Evolutionary conservation across 2,888 invertebrate species (phyloP), one percentile per base, ranked within the genome.

Genomic region (Arctia plantaginis): DNA sequence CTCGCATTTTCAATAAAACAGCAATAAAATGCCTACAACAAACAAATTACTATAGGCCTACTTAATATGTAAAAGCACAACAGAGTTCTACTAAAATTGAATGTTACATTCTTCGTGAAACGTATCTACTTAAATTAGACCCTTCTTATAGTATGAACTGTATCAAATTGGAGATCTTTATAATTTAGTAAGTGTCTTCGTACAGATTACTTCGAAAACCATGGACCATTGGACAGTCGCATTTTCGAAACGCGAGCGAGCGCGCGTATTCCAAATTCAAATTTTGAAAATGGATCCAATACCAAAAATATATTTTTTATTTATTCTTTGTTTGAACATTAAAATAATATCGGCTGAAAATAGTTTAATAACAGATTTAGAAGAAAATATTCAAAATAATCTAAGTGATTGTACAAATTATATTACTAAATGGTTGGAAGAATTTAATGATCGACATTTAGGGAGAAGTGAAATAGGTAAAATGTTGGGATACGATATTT

Each of bases 381-480:
- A 91, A 76, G 81, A 86, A 39, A 90, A 84, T 23, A 80, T 93
- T 39, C 88, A 90, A 73, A 76, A 80, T 51, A 91, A 87, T 80
- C 79, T 93, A 0, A 81, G 85, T 64, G 90, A 91, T 71, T 89
- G 81, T 74, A 79, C 86, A 0, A 80, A 81, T 68, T 82, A 73
- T 78, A 74, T 90, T 0, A 85, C 90, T 0, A 82, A 82, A 69
- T 88, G 85, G 85, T 77, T 95, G 35, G 92, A 93, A 67, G 80
- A 85, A 41, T 90, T 93, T n/a, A 94, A 95, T 77, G 94, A 95
- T 85, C 80, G 80, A 30, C 86, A 91, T 84, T 81, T 94, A 44
- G 91, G 92, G 0, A 83, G 81, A 0, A 93, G 91, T 86, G 90
- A 88, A 1, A 76, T 93, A 27, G 95, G 94, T 0, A 89, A 83